Conservation (phyloP, 2,113 vertebrate species). For the Siniperca knerii region DNA sequence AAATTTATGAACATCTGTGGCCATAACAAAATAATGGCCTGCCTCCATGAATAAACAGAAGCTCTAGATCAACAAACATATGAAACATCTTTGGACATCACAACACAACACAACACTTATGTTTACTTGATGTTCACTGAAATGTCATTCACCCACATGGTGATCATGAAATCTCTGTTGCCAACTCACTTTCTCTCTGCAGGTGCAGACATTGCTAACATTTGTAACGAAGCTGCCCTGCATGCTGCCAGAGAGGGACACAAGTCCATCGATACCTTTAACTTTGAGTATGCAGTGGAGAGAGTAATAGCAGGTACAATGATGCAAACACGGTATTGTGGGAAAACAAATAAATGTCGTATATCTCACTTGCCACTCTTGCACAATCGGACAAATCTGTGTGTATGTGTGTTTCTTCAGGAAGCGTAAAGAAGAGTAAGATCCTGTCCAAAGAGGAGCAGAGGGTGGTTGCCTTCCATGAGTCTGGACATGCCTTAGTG, state of each 20-base stretch:
- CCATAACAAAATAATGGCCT: background rate
- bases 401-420: constrained; percentile 73
- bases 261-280: constrained; percentile 92
- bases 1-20: constrained; percentile 1
- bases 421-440: constrained; percentile 94
- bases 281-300: constrained; percentile 96
- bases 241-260: constrained; percentile 94
- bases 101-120: background rate
- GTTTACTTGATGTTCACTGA: background rate
- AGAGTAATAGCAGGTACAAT: constrained; percentile 92
- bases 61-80: background rate
- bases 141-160: background rate
- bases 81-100: background rate
- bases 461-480: constrained; percentile 93
- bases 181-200: constrained; percentile 23
- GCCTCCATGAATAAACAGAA: background rate
- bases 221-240: constrained; percentile 96
- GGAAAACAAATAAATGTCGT: background rate
- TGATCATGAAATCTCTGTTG: background rate
- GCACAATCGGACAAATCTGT: background rate
- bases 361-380: background rate
- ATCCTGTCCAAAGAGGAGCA: constrained; percentile 95
- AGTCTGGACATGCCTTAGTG: constrained; percentile 93
- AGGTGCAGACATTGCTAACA: constrained; percentile 99
- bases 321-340: background rate